Evolutionary conservation across 2,113 vertebrate genomes (phyloP), one percentile per base, ranked within the genome.

Genomic region (Ibidorhyncha struthersii): DNA sequence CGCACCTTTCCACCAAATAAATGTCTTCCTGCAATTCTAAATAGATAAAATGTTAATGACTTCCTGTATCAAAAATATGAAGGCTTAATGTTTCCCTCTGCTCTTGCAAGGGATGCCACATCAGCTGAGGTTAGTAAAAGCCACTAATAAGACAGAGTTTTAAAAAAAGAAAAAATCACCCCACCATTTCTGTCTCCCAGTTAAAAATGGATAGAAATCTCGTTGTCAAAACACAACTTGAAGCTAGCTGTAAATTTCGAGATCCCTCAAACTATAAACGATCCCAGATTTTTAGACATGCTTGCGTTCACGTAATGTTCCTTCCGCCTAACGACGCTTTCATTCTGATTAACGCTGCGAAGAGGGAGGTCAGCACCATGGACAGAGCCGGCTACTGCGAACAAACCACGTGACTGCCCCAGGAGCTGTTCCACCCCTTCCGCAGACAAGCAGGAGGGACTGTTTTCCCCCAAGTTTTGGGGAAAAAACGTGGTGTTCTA

Each of bases 321-420:
- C 16, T 56, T 41, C 38, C 36, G 4, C 29, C 14, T 36, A 3
- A 53, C 4, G 30, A n/a, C 1, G 14, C 55, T 81, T 53, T 29
- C 49, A 86, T 67, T 16, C 14, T 8, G 4, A 13, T 14, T 25
- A 40, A 26, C 0, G 9, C 4, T 0, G 49, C 0, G 8, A 7
- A 17, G 69, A 30, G 0, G 6, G 4, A 3, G 8, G 72, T 98
- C 98, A 98, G 98, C 96, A 98, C 98, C 98, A 98, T 65, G 98
- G 98, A 98, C 98, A 98, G 98, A 91, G 96, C 9, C 40, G 6
- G 18, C 0, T 3, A 14, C 8, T 1, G 19, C 6, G 19, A 34
- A 20, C 38, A 8, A 41, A 21, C 43, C 2, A 2, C 67, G 76
- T 61, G 50, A 3, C 89, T 10, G 23, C 21, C 67, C 61, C 45